Conservation (phyloP, 1,140 invertebrate species). For the Vollenhovia emeryi region DNA sequence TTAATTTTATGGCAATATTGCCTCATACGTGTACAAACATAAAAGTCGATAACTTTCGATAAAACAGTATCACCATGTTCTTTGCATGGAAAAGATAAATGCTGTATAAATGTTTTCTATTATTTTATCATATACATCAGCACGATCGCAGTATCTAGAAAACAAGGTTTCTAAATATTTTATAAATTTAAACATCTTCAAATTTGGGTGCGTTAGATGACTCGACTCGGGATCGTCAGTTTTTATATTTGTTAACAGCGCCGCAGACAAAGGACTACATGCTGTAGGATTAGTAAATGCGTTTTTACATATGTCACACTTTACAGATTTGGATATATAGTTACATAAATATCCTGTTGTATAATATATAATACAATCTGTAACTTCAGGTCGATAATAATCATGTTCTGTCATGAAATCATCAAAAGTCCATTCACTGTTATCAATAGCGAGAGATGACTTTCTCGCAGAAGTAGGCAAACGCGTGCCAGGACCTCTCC, state of each 20-base stretch:
- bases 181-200: neutral
- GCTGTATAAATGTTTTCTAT: neutral
- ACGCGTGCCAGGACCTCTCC: no score
- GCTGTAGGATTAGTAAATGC: neutral
- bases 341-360: slow-evolving; percentile 13
- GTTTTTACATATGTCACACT: neutral
- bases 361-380: slow-evolving; percentile 9
- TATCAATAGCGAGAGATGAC: neutral
- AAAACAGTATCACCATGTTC: neutral
- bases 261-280: neutral
- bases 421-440: no score
- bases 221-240: no score
- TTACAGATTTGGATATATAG: neutral
- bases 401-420: no score
- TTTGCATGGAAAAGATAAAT: neutral
- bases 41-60: neutral
- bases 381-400: neutral
- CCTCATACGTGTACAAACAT: neutral
- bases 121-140: neutral
- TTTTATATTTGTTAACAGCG: neutral
- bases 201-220: neutral
- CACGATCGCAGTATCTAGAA: slow-evolving; percentile 6
- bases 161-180: slow-evolving; percentile 15
- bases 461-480: no score
- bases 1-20: neutral